These are phyloP conservation scores for Microtus montanus DNA, from an alignment of 2,113 vertebrate species.

Conservation along the genomic window DNA sequence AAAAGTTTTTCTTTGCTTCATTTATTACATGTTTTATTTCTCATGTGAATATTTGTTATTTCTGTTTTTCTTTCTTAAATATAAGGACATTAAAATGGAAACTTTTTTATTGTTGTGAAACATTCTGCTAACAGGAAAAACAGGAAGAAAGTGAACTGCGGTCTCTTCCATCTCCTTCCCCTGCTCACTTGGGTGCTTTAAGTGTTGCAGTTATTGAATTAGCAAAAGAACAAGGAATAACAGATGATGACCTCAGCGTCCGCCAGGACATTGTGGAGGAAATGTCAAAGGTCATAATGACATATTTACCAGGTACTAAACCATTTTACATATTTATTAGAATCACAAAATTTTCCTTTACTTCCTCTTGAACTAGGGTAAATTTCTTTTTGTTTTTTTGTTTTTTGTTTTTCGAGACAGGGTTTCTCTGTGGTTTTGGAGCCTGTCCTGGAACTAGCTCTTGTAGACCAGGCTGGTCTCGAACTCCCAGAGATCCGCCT, in stretches of 20 bases:
- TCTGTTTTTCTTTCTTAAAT: constrained; percentile 30
- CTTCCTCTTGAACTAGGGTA: constrained; percentile 27
- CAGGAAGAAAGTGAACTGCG: constrained; percentile 98
- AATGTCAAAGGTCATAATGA: constrained; percentile 94
- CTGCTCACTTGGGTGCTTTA: constrained; percentile 92
- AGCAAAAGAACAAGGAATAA: constrained; percentile 92
- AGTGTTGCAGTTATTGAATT: constrained; percentile 90
- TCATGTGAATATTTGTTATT: constrained; percentile 53
- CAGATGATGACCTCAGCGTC: constrained; percentile 92
- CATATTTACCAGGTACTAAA: constrained; percentile 90
- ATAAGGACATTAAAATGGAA: constrained; percentile 54
- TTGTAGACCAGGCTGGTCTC: too few species aligned
- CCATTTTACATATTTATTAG: constrained; percentile 50
- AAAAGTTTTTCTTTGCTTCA: constrained; percentile 24
- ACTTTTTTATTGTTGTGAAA: constrained; percentile 65
- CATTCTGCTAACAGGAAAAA: constrained; percentile 90
- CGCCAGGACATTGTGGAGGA: constrained; percentile 90
- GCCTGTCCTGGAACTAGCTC: too few species aligned
- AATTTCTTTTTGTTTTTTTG: background rate
- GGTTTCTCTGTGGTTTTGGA: too few species aligned
- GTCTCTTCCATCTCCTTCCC: constrained; percentile 90
- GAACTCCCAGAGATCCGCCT: too few species aligned
- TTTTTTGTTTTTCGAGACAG: too few species aligned
- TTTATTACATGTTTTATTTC: background rate
- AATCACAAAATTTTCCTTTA: background rate